These are phyloP conservation scores for Copsychus sechellarum DNA, from an alignment of 2,113 vertebrate species.

Conservation along the genomic window DNA sequence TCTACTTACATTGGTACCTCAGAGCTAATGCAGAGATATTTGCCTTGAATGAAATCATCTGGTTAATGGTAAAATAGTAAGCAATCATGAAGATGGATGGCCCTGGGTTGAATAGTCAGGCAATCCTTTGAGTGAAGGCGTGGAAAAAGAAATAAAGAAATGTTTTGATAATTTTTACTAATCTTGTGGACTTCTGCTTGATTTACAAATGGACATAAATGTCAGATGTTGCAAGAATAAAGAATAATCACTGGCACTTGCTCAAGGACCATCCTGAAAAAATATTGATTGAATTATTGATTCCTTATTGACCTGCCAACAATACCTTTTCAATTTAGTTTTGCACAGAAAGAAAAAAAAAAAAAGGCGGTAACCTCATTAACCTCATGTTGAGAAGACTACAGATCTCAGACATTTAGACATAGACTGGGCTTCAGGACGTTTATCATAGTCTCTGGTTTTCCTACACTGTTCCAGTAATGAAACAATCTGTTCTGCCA, in stretches of 20 bases:
- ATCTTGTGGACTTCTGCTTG: neutral
- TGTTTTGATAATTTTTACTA: neutral
- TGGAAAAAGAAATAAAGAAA: neutral
- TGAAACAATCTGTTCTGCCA: neutral
- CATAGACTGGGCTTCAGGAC: neutral
- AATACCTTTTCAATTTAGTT: neutral
- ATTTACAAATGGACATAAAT: neutral
- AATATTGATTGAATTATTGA: neutral
- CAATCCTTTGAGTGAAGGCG: neutral
- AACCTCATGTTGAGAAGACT: neutral
- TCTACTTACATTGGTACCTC: neutral
- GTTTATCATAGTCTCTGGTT: neutral
- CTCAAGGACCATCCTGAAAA: neutral
- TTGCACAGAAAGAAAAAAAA: neutral
- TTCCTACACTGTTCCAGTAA: neutral
- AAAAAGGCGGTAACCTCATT: rapidly evolving
- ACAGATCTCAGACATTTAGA: neutral
- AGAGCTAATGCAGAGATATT: neutral
- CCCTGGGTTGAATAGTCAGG: neutral
- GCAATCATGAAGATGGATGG: neutral
- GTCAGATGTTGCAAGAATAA: neutral
- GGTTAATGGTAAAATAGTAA: neutral
- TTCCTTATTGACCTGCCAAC: neutral
- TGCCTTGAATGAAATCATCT: neutral
- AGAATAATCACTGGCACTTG: neutral